Evolutionary conservation across 2,797 vertebrate species (phyloP).

Genomic region (Microctenopoma steveboyesi): DNA sequence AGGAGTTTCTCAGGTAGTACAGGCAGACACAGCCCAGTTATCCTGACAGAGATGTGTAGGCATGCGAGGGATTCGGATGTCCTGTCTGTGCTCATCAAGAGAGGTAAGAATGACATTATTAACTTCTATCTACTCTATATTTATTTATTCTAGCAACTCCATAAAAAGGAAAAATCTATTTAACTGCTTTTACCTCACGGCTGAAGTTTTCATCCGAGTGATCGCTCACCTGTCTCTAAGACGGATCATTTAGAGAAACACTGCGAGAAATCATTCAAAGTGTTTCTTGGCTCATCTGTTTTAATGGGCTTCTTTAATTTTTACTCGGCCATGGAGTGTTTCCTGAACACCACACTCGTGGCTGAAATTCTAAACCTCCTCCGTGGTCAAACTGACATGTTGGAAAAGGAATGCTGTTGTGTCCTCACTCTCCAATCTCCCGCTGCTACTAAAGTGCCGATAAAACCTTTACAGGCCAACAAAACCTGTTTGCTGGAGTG

Average conservation of each 20-base stretch:
- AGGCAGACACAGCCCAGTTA: constrained; percentile 61
- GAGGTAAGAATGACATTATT: constrained; percentile 65
- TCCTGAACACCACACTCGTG: constrained; percentile 58
- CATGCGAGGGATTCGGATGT: constrained; percentile 49
- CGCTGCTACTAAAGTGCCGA: constrained; percentile 83
- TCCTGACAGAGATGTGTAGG: constrained; percentile 66
- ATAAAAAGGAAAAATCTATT: background rate
- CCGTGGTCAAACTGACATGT: constrained; percentile 83
- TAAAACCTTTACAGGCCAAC: constrained; percentile 86
- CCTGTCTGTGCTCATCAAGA: constrained; percentile 40
- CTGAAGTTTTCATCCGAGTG: constrained; percentile 20
- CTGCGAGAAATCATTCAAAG: constrained; percentile 28
- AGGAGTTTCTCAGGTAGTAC: constrained; percentile 56
- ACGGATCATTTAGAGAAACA: constrained; percentile 30
- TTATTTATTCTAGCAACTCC: constrained; percentile 1
- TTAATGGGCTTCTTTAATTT: constrained; percentile 68
- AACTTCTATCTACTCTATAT: constrained; percentile 9
- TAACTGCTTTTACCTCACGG: background rate
- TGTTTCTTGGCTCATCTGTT: constrained; percentile 63
- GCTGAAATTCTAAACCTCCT: constrained; percentile 68
- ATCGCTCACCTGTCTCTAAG: constrained; percentile 28
- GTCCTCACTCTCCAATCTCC: constrained; percentile 78
- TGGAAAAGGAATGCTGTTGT: constrained; percentile 85
- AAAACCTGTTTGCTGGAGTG: constrained; percentile 85
- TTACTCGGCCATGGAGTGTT: constrained; percentile 60